Base-by-base conservation (phyloP, 2,797 vertebrate species). In the Threskiornis aethiopicus region DNA sequence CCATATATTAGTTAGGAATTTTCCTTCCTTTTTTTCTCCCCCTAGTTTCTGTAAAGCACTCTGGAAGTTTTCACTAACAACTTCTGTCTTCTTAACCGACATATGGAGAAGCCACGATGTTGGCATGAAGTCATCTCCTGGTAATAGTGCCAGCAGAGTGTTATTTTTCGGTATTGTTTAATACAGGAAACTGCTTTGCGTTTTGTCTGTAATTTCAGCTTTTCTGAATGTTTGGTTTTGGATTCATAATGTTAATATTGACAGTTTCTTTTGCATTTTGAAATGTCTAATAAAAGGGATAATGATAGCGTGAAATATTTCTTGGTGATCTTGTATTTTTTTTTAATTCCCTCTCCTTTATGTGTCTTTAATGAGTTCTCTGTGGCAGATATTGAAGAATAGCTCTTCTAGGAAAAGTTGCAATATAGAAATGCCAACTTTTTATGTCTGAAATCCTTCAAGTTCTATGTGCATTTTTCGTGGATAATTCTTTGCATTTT, bases 181-280 rank as follows among this genome's bases (percentile, higher is more conserved):
- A 67, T 90, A 78, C 42, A 89, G 81, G 78, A 87, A 93, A 61
- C 47, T 77, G 86, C 66, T 87, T 95, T 90, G 81, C 22, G 10
- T 97, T 97, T 94, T 84, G 51, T 80, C 85, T 96, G 52, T 92
- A 95, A 87, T 94, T 95, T 96, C 64, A 88, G 70, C 54, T 90
- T 96, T 91, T 89, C 84, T 91, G 24, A 93, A 37, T 95, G 92
- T 95, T 96, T 98, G 47, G 21, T 92, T 96, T 90, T 86, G 33
- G 55, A 96, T 91, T 76, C 75, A 83, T 81, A 90, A 97, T 71
- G 29, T 51, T 95, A 93, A 94, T 90, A 94, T 89, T 96, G 84
- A 83, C 39, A 84, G n/a, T 75, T 62, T 84, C 80, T 79, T 90
- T 82, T 91, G 62, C 51, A 37, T 85, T 89, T 95, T 67, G 66